Percentiles rank a stretch among this genome's conserved stretches.
Conservation (phyloP, 2,888 invertebrate species). For the Eubasilissa splendida region DNA sequence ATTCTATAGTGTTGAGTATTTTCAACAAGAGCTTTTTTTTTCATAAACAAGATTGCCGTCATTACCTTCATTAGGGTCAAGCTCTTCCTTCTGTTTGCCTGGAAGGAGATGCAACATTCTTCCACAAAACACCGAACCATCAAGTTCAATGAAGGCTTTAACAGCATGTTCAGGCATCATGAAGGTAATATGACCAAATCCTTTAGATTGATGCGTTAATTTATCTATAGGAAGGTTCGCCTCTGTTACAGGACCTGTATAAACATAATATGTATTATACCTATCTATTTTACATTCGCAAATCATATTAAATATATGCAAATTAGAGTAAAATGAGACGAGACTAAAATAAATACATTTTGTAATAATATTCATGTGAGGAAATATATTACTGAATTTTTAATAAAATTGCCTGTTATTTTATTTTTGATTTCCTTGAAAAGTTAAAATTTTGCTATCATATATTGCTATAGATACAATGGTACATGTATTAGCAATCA, state of each 20-base stretch:
- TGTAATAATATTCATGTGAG: too few species aligned
- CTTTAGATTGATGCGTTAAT: slow-evolving; percentile 86
- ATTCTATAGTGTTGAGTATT: too few species aligned
- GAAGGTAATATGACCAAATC: slow-evolving; percentile 94
- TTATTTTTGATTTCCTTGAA: too few species aligned
- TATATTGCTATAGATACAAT: too few species aligned
- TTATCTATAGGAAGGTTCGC: slow-evolving; percentile 91
- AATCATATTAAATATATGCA: not conserved
- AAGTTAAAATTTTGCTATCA: too few species aligned
- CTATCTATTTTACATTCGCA: not conserved
- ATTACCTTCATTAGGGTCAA: slow-evolving; percentile 68
- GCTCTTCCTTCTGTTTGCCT: slow-evolving; percentile 77
- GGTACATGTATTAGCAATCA: too few species aligned
- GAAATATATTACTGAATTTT: too few species aligned
- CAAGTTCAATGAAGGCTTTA: slow-evolving; percentile 88
- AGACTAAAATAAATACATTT: too few species aligned
- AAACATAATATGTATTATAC: not conserved
- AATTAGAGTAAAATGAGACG: not conserved
- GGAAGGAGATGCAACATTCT: slow-evolving; percentile 95
- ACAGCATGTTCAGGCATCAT: slow-evolving; percentile 97
- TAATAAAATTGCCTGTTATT: too few species aligned
- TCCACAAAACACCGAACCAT: slow-evolving; percentile 93
- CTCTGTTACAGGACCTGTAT: slow-evolving; percentile 86
- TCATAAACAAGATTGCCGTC: not conserved
- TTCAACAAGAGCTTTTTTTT: not conserved